These are phyloP conservation scores for Glyptemys insculpta DNA, from an alignment of 2,797 vertebrate genomes.

Conservation along the genomic window DNA sequence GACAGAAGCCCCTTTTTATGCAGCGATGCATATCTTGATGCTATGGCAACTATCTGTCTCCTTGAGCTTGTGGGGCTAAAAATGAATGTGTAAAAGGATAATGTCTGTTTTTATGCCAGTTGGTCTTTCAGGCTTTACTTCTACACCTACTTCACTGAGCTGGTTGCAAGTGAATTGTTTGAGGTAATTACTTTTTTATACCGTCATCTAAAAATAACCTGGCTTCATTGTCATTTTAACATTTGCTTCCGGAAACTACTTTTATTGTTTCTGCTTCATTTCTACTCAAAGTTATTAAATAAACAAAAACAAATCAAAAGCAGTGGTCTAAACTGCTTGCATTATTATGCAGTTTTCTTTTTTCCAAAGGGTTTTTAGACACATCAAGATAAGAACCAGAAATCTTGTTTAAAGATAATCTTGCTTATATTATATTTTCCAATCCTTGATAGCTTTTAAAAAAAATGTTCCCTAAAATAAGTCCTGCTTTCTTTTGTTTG, in stretches of 20 bases:
- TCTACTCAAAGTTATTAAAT: slow-evolving; percentile 3
- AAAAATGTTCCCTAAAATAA: neutral
- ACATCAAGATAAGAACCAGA: neutral
- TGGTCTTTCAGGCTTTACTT: neutral
- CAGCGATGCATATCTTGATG: neutral
- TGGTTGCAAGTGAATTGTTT: neutral
- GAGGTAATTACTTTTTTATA: neutral
- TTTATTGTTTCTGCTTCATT: neutral
- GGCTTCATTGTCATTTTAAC: neutral
- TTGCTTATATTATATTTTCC: neutral
- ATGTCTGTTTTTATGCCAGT: neutral
- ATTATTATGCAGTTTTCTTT: neutral
- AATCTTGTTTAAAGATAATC: neutral
- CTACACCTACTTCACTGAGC: neutral
- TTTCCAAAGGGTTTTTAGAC: neutral
- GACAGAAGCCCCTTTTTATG: neutral
- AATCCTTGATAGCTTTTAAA: neutral
- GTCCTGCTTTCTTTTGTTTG: neutral
- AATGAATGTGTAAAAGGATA: neutral
- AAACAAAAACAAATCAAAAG: neutral
- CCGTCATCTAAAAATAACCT: neutral
- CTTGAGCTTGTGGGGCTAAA: neutral
- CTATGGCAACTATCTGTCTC: neutral
- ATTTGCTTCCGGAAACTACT: neutral
- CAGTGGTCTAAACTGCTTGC: neutral